These are phyloP conservation scores for Drosophila auraria DNA, from an alignment of 1,140 invertebrate species.

Conservation along the genomic window DNA sequence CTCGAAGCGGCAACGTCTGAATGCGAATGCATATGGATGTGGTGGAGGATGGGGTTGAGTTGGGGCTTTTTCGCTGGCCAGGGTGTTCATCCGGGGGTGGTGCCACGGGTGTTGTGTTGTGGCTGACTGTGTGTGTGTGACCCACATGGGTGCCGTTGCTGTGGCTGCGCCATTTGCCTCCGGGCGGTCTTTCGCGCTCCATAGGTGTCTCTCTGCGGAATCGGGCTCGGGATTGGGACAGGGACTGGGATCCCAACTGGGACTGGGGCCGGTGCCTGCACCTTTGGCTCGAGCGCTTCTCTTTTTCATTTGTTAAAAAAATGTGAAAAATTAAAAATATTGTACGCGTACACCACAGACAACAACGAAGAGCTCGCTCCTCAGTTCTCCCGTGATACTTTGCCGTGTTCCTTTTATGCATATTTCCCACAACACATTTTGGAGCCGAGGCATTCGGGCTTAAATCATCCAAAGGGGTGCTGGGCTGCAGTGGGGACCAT, in stretches of 20 bases:
- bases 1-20: slow-evolving; percentile 57
- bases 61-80: background rate
- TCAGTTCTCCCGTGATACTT: slow-evolving; percentile 33
- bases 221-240: slow-evolving; percentile 1
- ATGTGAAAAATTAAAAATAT: slow-evolving; percentile 82
- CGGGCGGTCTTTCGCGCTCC: slow-evolving; percentile 53
- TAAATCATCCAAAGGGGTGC: slow-evolving; percentile 66
- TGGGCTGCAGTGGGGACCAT: background rate
- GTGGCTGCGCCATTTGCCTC: slow-evolving; percentile 53
- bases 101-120: slow-evolving; percentile 16
- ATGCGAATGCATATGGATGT: slow-evolving; percentile 62
- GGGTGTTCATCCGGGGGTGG: background rate
- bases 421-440: slow-evolving; percentile 81
- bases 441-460: slow-evolving; percentile 69
- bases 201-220: slow-evolving; percentile 46
- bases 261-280: slow-evolving; percentile 41
- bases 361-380: slow-evolving; percentile 12
- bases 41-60: slow-evolving; percentile 11
- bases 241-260: slow-evolving; percentile 18
- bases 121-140: slow-evolving; percentile 33
- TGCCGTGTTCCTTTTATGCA: slow-evolving; percentile 76
- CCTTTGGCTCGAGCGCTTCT: slow-evolving; percentile 44
- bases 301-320: slow-evolving; percentile 57
- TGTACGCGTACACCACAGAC: slow-evolving; percentile 50
- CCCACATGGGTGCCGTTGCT: slow-evolving; percentile 68